These are phyloP conservation scores for Drosophila mayaguana DNA, from an alignment of 2,888 invertebrate species.

Conservation along the genomic window DNA sequence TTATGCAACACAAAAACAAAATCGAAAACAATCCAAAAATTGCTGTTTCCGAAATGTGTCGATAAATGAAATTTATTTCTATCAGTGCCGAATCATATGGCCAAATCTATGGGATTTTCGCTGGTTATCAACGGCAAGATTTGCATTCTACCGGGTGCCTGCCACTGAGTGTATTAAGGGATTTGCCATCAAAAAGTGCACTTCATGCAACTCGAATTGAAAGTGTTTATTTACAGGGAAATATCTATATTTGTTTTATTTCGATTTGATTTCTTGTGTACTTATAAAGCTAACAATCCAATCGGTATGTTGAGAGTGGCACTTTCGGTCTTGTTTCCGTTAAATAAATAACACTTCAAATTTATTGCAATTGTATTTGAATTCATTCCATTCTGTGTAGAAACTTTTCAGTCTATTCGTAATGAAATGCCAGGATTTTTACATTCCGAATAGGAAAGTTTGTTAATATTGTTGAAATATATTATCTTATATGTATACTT, in stretches of 20 bases:
- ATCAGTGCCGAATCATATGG: constrained; percentile 49
- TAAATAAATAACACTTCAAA: not conserved
- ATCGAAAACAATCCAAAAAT: constrained; percentile 10
- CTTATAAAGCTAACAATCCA: not conserved
- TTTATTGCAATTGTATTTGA: not conserved
- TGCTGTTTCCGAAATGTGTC: constrained; percentile 38
- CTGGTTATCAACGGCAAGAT: constrained; percentile 35
- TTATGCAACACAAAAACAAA: constrained; percentile 27
- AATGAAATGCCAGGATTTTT: too few species aligned
- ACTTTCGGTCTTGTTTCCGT: not conserved
- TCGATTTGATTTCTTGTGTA: not conserved
- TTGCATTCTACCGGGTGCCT: constrained; percentile 29
- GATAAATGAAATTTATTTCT: constrained; percentile 73
- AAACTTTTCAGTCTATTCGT: not conserved
- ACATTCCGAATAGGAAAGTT: too few species aligned
- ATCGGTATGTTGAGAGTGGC: not conserved
- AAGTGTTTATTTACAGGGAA: not conserved
- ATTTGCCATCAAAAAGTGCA: constrained; percentile 27
- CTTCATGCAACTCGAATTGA: not conserved
- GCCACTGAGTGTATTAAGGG: constrained; percentile 27
- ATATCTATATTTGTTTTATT: not conserved
- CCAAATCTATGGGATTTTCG: constrained; percentile 42
- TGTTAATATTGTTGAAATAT: too few species aligned
- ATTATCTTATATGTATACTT: too few species aligned
- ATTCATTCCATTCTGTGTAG: not conserved